A percentile compares a stretch with the other conserved stretches of the same genome.
Evolutionary conservation across 92 coral and sea anemone species (phyloP).

Genomic region (Ricordea florida): DNA sequence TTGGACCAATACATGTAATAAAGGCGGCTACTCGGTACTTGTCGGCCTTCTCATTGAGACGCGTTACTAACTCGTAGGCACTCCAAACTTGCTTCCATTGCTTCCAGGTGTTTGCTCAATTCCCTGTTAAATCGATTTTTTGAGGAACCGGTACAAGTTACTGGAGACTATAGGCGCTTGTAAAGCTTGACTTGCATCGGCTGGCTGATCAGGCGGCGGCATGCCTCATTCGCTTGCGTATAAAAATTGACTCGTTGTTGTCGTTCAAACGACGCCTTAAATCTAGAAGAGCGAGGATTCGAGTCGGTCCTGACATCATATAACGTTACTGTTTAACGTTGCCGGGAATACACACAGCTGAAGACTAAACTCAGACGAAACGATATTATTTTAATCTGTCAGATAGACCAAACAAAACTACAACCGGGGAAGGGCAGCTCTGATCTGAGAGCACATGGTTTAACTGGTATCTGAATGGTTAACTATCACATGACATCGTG

Average conservation of each 20-base stretch:
- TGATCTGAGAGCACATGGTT: no score
- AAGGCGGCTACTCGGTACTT: slow-evolving; percentile 40
- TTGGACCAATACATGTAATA: no score
- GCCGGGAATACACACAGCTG: no score
- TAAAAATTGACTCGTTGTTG: not conserved
- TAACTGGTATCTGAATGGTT: no score
- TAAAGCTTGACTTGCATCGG: not conserved
- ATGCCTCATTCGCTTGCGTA: slow-evolving; percentile 15
- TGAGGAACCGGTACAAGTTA: slow-evolving; percentile 41
- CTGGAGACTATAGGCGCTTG: slow-evolving; percentile 35
- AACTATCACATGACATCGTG: no score
- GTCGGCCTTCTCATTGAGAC: slow-evolving; percentile 4
- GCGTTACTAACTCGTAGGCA: slow-evolving; percentile 31
- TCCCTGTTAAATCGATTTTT: slow-evolving; percentile 6
- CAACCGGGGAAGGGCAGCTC: no score
- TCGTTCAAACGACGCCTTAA: not conserved
- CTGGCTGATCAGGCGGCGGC: not conserved
- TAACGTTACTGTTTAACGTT: not conserved
- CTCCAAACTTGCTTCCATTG: slow-evolving; percentile 50
- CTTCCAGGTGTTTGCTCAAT: no score
- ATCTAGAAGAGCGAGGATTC: no score
- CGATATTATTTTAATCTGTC: no score
- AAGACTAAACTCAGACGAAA: no score
- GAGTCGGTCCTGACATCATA: not conserved
- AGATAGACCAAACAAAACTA: no score